These are phyloP conservation scores for Chrysopilus asiliformis DNA, from an alignment of 2,888 invertebrate genomes.

Conservation along the genomic window DNA sequence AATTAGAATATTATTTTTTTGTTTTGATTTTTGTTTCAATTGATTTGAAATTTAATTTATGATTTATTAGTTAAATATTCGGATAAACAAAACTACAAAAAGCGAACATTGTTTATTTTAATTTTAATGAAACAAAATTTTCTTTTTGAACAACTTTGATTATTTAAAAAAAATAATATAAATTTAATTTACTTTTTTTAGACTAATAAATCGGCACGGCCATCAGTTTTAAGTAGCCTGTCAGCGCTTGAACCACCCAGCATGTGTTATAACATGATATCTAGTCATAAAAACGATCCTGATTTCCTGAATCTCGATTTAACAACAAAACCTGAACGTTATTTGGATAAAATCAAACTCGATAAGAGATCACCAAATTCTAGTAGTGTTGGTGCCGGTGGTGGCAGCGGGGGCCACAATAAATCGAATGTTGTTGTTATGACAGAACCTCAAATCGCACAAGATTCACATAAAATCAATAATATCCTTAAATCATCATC, in stretches of 20 bases:
- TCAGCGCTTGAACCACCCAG: constrained; percentile 12
- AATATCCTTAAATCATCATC: constrained; percentile 13
- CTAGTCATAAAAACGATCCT: constrained; percentile 18
- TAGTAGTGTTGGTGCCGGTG: constrained; percentile 1
- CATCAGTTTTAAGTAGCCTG: constrained; percentile 15
- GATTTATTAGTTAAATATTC: too few relatives aligned
- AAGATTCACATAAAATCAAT: constrained; percentile 12
- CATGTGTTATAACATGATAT: constrained; percentile 14
- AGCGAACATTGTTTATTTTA: too few relatives aligned
- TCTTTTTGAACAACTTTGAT: too few relatives aligned
- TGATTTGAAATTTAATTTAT: background rate
- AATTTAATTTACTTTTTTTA: constrained; percentile 2
- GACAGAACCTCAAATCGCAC: constrained; percentile 1
- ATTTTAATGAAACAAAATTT: constrained; percentile 1
- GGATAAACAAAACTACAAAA: too few relatives aligned
- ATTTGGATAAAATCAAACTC: constrained; percentile 18
- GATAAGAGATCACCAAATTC: constrained; percentile 13
- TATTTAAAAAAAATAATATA: background rate
- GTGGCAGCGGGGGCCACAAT: constrained; percentile 3
- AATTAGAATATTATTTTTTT: constrained; percentile 6
- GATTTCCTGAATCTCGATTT: constrained; percentile 18
- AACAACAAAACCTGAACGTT: constrained; percentile 17
- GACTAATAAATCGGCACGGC: constrained; percentile 14
- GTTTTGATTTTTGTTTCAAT: background rate
- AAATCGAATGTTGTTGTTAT: constrained; percentile 1